A percentile compares a stretch with the other conserved stretches of the same genome.
Evolutionary conservation across 2,888 invertebrate species (phyloP).

Genomic region (Auanema freiburgensis): DNA sequence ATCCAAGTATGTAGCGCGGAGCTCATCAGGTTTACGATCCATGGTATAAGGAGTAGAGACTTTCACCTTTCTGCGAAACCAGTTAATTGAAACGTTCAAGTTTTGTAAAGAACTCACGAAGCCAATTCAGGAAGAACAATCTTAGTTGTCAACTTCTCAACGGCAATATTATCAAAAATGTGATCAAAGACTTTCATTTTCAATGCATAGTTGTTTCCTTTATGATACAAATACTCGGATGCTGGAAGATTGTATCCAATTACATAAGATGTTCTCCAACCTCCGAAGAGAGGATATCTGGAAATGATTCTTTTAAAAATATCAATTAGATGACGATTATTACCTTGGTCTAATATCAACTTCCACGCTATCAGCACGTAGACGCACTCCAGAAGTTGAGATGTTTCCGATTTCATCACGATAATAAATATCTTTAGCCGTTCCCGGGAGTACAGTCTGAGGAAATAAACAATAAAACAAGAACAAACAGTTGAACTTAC

Average conservation of each 20-base stretch:
- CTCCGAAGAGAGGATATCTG: conserved; percentile 94
- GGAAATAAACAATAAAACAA: conserved; percentile 1
- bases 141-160: conserved; percentile 84
- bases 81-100: conserved; percentile 4
- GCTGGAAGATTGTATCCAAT: conserved; percentile 96
- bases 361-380: conserved; percentile 88
- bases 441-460: conserved; percentile 74
- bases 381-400: conserved; percentile 88
- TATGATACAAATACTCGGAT: conserved; percentile 87
- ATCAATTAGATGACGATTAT: not conserved
- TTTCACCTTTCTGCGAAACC: conserved; percentile 74
- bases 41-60: conserved; percentile 81
- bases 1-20: conserved; percentile 91
- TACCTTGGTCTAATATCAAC: conserved; percentile 82
- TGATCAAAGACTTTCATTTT: conserved; percentile 95
- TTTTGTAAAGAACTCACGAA: conserved; percentile 56
- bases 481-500: conserved; percentile 65
- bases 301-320: conserved; percentile 1
- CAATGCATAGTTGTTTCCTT: conserved; percentile 72
- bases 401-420: conserved; percentile 96
- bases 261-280: conserved; percentile 96
- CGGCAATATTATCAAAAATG: conserved; percentile 91
- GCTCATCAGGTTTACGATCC: conserved; percentile 75
- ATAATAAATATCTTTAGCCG: conserved; percentile 94
- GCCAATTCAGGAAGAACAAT: conserved; percentile 92